A percentile compares a stretch with the other conserved stretches of the same genome.
phyloP scores from a whole-genome alignment of 1,140 invertebrate genomes.

The Diploscapter pachys region DNA sequence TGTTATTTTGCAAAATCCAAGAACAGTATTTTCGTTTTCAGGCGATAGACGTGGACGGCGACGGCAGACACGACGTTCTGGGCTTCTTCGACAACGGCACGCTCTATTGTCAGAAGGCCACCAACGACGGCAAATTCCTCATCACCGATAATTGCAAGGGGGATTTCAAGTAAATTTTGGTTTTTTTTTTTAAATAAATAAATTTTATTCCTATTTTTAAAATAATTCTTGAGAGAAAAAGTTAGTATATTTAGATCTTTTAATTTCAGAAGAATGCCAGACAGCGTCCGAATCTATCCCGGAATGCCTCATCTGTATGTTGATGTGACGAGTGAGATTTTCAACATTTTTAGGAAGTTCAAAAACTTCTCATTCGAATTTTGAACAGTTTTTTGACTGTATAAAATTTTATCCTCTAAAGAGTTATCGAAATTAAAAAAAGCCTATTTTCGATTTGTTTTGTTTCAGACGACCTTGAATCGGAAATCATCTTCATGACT shows the following conservation, averaged over 20 bases:
- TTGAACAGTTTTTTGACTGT: no score
- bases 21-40: conserved; percentile 2
- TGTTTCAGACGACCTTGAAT: conserved; percentile 39
- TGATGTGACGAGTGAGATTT: conserved; percentile 11
- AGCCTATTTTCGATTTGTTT: neutral
- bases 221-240: no score
- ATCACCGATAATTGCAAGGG: neutral
- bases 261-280: neutral
- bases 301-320: conserved; percentile 32
- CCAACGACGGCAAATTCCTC: neutral
- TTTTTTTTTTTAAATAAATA: neutral
- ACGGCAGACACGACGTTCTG: conserved; percentile 48
- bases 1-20: no score
- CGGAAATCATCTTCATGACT: conserved; percentile 51
- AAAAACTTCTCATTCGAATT: no score
- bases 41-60: conserved; percentile 52
- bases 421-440: neutral
- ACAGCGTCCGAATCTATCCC: conserved; percentile 7
- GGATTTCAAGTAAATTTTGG: no score
- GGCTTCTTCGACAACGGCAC: conserved; percentile 40
- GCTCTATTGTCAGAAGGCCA: conserved; percentile 7
- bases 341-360: neutral
- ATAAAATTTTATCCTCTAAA: no score
- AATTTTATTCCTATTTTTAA: neutral
- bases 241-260: neutral